These are phyloP conservation scores for Todiramphus chloris DNA, from an alignment of 2,113 vertebrate genomes.

Conservation along the genomic window DNA sequence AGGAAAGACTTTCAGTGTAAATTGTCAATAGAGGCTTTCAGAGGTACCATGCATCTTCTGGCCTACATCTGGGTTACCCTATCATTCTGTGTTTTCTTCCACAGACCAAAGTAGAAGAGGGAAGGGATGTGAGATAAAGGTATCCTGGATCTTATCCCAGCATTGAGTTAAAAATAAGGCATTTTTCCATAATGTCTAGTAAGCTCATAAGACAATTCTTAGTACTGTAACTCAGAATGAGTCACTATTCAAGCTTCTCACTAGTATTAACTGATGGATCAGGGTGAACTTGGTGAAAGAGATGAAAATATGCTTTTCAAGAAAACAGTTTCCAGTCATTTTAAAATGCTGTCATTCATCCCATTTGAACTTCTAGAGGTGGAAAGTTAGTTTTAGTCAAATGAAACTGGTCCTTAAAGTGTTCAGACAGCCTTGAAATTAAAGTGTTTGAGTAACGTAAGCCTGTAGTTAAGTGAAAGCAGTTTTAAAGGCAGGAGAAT, in stretches of 20 bases:
- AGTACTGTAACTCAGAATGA: not conserved
- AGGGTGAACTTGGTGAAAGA: not conserved
- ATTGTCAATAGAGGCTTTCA: not conserved
- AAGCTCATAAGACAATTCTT: not conserved
- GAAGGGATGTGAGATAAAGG: not conserved
- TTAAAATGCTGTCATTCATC: not conserved
- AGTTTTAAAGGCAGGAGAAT: not conserved
- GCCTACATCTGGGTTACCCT: not conserved
- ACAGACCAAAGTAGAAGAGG: not conserved
- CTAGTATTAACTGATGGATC: not conserved
- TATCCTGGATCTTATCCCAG: not conserved
- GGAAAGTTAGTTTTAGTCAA: not conserved
- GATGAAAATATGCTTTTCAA: not conserved
- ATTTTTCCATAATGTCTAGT: not conserved
- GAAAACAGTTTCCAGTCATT: not conserved
- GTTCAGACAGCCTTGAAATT: not conserved
- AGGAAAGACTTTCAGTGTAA: not conserved
- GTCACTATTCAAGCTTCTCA: not conserved
- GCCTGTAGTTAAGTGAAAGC: not conserved
- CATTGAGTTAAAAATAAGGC: not conserved
- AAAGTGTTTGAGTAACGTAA: not conserved
- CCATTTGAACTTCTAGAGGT: not conserved
- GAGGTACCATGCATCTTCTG: not conserved
- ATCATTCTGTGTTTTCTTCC: not conserved
- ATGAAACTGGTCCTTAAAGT: not conserved